Evolutionary conservation across 2,113 vertebrate genomes (phyloP).

Genomic region (Eurypyga helias): DNA sequence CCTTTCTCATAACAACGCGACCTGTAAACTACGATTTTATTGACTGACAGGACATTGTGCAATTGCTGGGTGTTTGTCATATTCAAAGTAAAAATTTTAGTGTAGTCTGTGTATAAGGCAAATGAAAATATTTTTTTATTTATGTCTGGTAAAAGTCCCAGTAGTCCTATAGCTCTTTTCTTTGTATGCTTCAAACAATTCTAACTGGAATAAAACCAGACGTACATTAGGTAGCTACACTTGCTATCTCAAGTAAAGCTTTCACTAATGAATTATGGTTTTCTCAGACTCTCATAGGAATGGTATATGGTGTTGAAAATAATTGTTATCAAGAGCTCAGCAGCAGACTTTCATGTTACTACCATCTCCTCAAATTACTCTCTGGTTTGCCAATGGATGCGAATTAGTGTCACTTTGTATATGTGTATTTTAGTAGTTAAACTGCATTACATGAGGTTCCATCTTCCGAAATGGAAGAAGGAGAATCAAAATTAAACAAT

Average conservation of each 20-base stretch:
- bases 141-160: not conserved
- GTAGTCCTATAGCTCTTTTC: not conserved
- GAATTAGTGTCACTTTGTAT: not conserved
- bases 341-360: not conserved
- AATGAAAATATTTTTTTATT: not conserved
- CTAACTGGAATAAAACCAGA: not conserved
- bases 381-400: not conserved
- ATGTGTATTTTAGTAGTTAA: not conserved
- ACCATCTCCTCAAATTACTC: not conserved
- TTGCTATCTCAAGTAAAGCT: not conserved
- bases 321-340: not conserved
- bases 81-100: not conserved
- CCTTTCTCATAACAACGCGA: not conserved
- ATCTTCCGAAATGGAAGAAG: not conserved
- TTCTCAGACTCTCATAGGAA: not conserved
- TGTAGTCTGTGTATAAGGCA: not conserved
- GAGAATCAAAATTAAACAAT: not conserved
- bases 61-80: not conserved
- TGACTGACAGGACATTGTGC: not conserved
- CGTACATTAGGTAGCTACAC: not conserved
- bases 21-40: not conserved
- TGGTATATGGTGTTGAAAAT: not conserved
- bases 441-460: not conserved
- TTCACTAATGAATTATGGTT: not conserved
- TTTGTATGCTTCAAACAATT: not conserved